Evolutionary conservation across 2,113 vertebrate species (phyloP).

Genomic region (Geococcyx californianus): DNA sequence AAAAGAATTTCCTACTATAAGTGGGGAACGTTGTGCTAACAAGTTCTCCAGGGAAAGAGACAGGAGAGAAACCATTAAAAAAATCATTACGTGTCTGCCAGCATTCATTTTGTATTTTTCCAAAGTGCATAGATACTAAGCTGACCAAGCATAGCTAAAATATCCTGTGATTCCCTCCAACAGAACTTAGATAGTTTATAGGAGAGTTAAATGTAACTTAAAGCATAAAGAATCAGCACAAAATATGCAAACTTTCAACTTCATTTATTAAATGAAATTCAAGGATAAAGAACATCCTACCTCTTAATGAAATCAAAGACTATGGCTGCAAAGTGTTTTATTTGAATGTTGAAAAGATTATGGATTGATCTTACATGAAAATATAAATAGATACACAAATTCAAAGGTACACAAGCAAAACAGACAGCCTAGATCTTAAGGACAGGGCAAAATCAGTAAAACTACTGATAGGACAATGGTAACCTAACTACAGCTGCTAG

Average conservation of each 20-base stretch:
- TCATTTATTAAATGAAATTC: background rate
- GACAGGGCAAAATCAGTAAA: background rate
- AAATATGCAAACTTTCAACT: background rate
- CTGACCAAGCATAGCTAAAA: background rate
- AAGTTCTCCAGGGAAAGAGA: background rate
- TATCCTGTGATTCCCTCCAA: background rate
- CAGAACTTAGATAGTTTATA: background rate
- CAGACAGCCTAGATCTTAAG: background rate
- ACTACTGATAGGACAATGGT: background rate
- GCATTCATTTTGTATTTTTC: background rate
- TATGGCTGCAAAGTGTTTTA: background rate
- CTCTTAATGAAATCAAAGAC: background rate
- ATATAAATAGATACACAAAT: background rate
- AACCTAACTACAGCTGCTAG: background rate
- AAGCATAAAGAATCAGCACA: background rate
- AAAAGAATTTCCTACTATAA: conserved; percentile 39
- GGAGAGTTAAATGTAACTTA: background rate
- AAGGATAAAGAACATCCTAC: background rate
- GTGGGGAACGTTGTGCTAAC: background rate
- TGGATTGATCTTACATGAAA: background rate
- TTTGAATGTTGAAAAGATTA: background rate
- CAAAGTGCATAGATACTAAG: background rate
- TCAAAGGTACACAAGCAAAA: background rate
- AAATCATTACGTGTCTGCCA: background rate
- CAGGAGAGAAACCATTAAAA: background rate